phyloP scores from a whole-genome alignment of 2,797 vertebrate genomes.

The Coluber constrictor region DNA sequence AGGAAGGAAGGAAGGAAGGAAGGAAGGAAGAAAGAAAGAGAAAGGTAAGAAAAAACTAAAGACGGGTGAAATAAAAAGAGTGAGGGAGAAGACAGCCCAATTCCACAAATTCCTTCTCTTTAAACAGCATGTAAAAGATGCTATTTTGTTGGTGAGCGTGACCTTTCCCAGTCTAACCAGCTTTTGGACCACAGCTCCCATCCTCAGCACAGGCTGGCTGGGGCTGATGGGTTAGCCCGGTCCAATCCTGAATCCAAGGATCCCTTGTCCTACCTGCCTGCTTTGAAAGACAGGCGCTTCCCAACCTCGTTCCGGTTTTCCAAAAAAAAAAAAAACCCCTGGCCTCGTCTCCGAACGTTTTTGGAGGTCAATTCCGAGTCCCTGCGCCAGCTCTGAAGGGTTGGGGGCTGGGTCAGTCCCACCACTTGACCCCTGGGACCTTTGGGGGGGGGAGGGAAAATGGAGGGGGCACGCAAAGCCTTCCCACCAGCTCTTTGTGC shows the following conservation, averaged over 20 bases:
- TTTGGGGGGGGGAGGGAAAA: no score
- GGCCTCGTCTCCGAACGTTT: background rate
- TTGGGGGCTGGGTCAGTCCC: background rate
- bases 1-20: background rate
- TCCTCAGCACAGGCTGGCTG: background rate
- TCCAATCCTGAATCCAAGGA: background rate
- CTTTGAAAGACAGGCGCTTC: background rate
- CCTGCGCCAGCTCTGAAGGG: no score
- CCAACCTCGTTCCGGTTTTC: accelerated
- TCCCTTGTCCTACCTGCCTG: no score
- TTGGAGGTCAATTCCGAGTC: no score
- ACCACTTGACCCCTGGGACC: background rate
- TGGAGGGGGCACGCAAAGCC: background rate
- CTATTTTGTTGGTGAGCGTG: background rate
- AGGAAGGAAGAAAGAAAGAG: background rate
- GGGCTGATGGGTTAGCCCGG: background rate
- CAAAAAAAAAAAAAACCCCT: background rate
- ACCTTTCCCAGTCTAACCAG: no score
- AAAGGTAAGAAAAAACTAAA: constrained; percentile 3
- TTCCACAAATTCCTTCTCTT: background rate
- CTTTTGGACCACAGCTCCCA: background rate
- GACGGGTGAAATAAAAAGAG: background rate
- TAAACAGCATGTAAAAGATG: background rate
- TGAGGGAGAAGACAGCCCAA: background rate
- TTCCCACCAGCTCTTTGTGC: background rate